These are phyloP conservation scores for Drosophila fulvimacula DNA, from an alignment of 2,888 invertebrate genomes.

Conservation along the genomic window DNA sequence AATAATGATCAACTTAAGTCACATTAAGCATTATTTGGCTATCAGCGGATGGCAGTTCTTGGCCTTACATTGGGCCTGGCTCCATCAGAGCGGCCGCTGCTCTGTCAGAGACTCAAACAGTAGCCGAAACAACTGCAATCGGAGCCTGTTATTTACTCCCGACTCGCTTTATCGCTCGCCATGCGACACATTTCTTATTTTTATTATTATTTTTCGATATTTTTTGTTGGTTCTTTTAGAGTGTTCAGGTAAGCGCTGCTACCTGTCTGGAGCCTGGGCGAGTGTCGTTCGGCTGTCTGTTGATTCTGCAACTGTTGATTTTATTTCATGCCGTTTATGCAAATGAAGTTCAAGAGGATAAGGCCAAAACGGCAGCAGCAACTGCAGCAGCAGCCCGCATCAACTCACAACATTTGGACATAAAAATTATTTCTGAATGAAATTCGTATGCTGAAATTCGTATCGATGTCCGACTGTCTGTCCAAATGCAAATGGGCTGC, in stretches of 20 bases:
- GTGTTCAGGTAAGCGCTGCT: constrained; percentile 54
- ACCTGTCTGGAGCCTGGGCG: constrained; percentile 54
- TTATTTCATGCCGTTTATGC: constrained; percentile 81
- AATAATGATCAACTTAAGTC: not conserved
- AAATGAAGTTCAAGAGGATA: constrained; percentile 75
- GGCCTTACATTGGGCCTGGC: not conserved
- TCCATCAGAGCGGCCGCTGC: not conserved
- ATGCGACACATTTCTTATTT: constrained; percentile 58
- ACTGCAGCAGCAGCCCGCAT: constrained; percentile 29
- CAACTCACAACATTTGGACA: constrained; percentile 73
- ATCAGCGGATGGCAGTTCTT: not conserved
- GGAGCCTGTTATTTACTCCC: constrained; percentile 61
- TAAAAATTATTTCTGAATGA: constrained; percentile 79
- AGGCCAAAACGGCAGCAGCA: constrained; percentile 59
- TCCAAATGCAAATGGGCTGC: constrained; percentile 65
- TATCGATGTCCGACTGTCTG: constrained; percentile 56
- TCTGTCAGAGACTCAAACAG: constrained; percentile 27
- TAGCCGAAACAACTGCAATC: constrained; percentile 58
- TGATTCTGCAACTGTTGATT: constrained; percentile 73
- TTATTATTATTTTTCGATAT: constrained; percentile 49
- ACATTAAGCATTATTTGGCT: not conserved
- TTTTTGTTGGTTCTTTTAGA: constrained; percentile 23
- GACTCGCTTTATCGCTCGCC: constrained; percentile 61
- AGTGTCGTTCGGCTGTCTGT: constrained; percentile 57
- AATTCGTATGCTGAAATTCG: constrained; percentile 72